phyloP scores from a whole-genome alignment of 2,797 vertebrate species.

The Pyrrhura leucotis region DNA sequence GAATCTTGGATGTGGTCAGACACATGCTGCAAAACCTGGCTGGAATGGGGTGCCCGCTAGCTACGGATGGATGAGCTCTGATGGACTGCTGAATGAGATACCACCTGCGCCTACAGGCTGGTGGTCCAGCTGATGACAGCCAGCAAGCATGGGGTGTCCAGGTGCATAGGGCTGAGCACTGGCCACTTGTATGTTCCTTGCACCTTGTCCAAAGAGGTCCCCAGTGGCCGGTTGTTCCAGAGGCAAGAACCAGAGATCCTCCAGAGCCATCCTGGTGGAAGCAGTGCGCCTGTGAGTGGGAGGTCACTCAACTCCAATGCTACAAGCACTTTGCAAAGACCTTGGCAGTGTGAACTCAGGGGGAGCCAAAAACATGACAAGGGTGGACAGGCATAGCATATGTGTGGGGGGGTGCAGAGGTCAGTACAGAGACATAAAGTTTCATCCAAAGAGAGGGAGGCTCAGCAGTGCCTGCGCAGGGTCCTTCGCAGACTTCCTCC shows the following conservation, averaged over 20 bases:
- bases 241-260: not conserved
- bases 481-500: not conserved
- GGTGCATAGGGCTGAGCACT: accelerated
- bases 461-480: not conserved
- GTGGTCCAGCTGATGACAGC: accelerated
- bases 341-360: not conserved
- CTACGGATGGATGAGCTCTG: not conserved
- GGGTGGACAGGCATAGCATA: not conserved
- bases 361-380: not conserved
- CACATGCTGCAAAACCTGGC: not conserved
- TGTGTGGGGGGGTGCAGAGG: not conserved
- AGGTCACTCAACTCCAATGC: not conserved
- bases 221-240: not conserved
- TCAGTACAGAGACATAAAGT: not conserved
- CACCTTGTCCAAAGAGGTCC: not conserved
- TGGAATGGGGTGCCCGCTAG: not conserved
- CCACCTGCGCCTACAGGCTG: not conserved
- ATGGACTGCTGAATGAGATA: accelerated
- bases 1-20: not conserved
- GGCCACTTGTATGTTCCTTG: not conserved
- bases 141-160: not conserved
- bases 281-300: accelerated
- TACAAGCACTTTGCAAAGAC: not conserved
- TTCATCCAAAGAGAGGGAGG: not conserved
- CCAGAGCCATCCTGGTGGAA: not conserved